Percentiles rank a stretch among this genome's conserved stretches.
Evolutionary conservation across 2,113 vertebrate species (phyloP).

Genomic region (Trinectes maculatus): DNA sequence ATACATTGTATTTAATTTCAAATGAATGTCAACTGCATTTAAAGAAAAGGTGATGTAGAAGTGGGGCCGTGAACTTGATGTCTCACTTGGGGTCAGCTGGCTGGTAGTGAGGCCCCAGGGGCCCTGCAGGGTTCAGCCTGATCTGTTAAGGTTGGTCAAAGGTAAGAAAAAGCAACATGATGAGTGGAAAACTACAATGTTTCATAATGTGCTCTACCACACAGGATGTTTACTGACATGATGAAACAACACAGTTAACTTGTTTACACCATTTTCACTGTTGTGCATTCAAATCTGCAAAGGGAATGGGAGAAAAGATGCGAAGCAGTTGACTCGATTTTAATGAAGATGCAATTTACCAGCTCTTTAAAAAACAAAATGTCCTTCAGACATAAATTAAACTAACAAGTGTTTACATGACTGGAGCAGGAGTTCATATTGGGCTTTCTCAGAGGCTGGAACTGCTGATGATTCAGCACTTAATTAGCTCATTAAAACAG

Average conservation of each 20-base stretch:
- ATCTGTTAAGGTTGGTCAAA: conserved; percentile 52
- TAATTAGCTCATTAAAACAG: conserved; percentile 15
- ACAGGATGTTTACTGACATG: conserved; percentile 20
- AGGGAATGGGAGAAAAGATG: background rate
- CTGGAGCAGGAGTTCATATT: conserved; percentile 1
- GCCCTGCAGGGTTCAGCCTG: conserved; percentile 51
- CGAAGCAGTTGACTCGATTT: background rate
- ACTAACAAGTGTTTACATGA: conserved; percentile 31
- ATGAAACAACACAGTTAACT: conserved; percentile 1
- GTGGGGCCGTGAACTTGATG: background rate
- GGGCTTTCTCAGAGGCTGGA: background rate
- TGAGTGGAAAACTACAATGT: conserved; percentile 28
- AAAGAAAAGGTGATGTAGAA: background rate
- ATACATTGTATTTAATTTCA: background rate
- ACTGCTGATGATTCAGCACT: background rate
- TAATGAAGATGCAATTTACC: background rate
- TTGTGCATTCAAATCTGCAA: background rate
- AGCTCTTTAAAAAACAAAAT: conserved; percentile 21
- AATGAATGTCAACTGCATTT: background rate
- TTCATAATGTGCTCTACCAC: conserved; percentile 14
- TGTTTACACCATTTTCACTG: background rate
- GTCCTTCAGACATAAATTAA: conserved; percentile 23
- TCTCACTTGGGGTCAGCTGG: conserved; percentile 50
- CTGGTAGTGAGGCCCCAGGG: conserved; percentile 46
- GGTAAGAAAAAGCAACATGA: conserved; percentile 29